Base-by-base conservation (phyloP, 1,140 invertebrate species). In the Cotesia glomerata region DNA sequence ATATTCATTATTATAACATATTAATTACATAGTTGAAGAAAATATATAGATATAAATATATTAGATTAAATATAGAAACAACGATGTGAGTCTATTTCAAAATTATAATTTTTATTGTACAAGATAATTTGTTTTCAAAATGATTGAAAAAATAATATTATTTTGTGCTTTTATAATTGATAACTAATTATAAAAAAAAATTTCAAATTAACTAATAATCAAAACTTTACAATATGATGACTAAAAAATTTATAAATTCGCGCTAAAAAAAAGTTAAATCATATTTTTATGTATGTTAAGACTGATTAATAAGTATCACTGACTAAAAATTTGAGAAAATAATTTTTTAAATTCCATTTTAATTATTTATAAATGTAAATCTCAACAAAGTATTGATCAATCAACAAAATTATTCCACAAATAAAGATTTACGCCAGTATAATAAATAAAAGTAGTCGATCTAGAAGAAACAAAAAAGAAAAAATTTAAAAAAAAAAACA, bases 41-140 rank as follows among this genome's bases (percentile, higher is more conserved):
- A 26, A 74, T 78, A 77, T 79, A 77, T 71, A 79, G 76, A 80
- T 65, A 66, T 32, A 72, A 66, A 11, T 66, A 26, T 26, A 26
- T 45, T 34, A 11, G 11, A 58, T 52, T 8, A 26, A 49, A 35
- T 16, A 18, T 36, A 54, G 13, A 9, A 54, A 54, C 52, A 54
- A 54, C 52, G 51, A 68, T 68, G 54, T 18, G 5, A 13, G 51
- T 34, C 51, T 56, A 34, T 49, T 32, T 68, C 5, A 4, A 58
- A 56, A 45, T n/a, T 39, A 63, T 13, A 39, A n/a, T 39, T 45
- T 54, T 54, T 54, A 54, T 14, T 54, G 11, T 54, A 39, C 11
- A 7, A 8, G 39, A 39, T 11, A 39, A 7, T 5, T 39, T 39
- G 39, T 39, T 39, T 39, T 45, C 7, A 45, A 45, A 45, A 45